These are phyloP conservation scores for Otus sunia DNA, from an alignment of 2,113 vertebrate species.

Conservation along the genomic window DNA sequence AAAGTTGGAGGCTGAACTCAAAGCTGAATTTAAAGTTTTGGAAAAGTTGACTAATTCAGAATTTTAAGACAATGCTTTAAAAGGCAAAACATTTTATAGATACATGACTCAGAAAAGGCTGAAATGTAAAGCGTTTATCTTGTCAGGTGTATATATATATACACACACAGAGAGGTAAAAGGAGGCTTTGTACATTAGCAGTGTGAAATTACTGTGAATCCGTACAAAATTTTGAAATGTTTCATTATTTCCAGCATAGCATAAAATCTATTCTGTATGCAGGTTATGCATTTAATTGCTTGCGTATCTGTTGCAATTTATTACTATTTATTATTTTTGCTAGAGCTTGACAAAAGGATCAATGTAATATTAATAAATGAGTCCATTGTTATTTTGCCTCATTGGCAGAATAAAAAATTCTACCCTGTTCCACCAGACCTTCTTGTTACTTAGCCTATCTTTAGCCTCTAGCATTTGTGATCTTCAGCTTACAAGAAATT, in stretches of 20 bases:
- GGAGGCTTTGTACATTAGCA: not conserved
- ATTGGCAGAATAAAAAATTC: not conserved
- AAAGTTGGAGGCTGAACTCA: slow-evolving; percentile 3
- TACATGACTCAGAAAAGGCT: slow-evolving; percentile 4
- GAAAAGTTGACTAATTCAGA: slow-evolving; percentile 35
- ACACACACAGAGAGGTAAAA: not conserved
- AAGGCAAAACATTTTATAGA: slow-evolving; percentile 22
- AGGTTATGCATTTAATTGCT: not conserved
- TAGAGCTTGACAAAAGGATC: not conserved
- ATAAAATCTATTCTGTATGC: not conserved
- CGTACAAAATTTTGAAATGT: not conserved
- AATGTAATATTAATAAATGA: not conserved
- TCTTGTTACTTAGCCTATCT: not conserved
- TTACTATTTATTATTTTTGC: not conserved
- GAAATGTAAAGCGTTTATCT: not conserved
- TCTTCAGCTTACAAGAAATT: slow-evolving; percentile 13
- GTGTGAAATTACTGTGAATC: not conserved
- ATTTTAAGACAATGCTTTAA: slow-evolving; percentile 27
- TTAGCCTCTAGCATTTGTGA: not conserved
- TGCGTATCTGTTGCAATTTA: not conserved
- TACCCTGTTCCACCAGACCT: not conserved
- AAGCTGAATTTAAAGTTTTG: slow-evolving; percentile 4
- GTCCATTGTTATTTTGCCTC: not conserved
- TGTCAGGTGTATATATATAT: not conserved
- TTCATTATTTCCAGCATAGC: not conserved